Evolutionary conservation across 1,140 invertebrate species (phyloP).

Genomic region (Drosophila punjabiensis): DNA sequence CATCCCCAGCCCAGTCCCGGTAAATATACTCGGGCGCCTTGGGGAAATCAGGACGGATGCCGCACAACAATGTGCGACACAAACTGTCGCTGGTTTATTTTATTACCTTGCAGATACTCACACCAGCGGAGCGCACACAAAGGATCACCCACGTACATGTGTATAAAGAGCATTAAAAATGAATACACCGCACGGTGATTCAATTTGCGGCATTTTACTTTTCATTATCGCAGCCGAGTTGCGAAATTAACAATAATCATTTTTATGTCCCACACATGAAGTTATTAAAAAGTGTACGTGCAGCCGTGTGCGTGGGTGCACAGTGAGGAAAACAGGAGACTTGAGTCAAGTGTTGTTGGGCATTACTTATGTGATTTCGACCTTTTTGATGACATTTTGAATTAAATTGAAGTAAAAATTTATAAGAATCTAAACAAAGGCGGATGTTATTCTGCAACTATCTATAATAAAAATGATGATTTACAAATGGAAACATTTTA

Average conservation of each 20-base stretch:
- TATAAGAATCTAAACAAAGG: background rate
- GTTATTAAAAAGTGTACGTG: conserved; percentile 64
- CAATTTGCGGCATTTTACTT: conserved; percentile 70
- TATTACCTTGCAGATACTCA: conserved; percentile 31
- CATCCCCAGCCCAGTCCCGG: conserved; percentile 23
- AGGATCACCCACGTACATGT: conserved; percentile 21
- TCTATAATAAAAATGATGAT: too few species aligned
- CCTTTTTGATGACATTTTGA: background rate
- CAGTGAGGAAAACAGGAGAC: background rate
- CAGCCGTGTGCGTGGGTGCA: conserved; percentile 14
- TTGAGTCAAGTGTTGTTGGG: background rate
- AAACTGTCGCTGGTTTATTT: conserved; percentile 54
- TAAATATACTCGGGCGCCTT: conserved; percentile 49
- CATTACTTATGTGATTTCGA: background rate
- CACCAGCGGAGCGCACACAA: conserved; percentile 1
- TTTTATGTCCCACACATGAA: conserved; percentile 62
- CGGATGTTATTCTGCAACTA: too few species aligned
- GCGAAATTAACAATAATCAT: conserved; percentile 74
- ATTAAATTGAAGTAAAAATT: too few species aligned
- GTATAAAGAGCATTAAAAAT: conserved; percentile 50
- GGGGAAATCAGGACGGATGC: conserved; percentile 28
- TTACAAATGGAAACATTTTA: too few species aligned
- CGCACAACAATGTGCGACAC: conserved; percentile 44
- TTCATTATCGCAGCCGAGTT: conserved; percentile 47
- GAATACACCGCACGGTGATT: conserved; percentile 60